Conservation (phyloP, 2,797 vertebrate genomes). For the Squalus acanthias region DNA sequence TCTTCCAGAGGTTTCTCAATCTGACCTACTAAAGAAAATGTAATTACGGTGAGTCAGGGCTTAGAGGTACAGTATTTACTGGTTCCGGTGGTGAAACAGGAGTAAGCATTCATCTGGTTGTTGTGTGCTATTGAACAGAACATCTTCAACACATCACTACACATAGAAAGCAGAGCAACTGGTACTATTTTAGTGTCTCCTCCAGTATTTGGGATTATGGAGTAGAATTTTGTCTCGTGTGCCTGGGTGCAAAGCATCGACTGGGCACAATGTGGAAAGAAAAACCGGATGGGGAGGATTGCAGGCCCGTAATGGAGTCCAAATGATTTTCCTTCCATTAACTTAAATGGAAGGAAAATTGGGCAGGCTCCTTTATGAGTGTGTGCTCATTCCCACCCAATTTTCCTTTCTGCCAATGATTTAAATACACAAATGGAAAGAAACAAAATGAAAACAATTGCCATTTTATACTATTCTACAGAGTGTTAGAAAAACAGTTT, state of each 20-base stretch:
- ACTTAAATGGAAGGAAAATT: too few species aligned
- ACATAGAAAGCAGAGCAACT: not conserved
- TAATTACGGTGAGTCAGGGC: not conserved
- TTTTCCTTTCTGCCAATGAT: too few species aligned
- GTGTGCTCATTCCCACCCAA: too few species aligned
- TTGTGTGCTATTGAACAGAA: not conserved
- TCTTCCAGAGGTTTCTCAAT: not conserved
- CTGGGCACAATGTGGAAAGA: too few species aligned
- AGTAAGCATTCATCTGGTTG: not conserved
- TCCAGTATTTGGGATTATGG: not conserved
- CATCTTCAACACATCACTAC: not conserved
- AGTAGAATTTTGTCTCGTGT: not conserved
- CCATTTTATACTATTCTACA: not conserved
- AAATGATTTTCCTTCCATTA: too few species aligned
- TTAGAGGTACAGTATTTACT: not conserved
- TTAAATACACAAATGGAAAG: too few species aligned
- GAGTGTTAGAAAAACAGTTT: not conserved
- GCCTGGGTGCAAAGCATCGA: not conserved
- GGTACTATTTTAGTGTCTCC: not conserved
- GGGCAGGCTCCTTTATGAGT: too few species aligned
- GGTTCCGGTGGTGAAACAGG: not conserved
- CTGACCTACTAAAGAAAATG: not conserved
- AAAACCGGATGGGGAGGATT: too few species aligned
- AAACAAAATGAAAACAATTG: too few species aligned
- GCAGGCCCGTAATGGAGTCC: too few species aligned